A percentile compares a stretch with the other conserved stretches of the same genome.
Conservation (phyloP, 2,113 vertebrate genomes). For the Callorhinus ursinus region DNA sequence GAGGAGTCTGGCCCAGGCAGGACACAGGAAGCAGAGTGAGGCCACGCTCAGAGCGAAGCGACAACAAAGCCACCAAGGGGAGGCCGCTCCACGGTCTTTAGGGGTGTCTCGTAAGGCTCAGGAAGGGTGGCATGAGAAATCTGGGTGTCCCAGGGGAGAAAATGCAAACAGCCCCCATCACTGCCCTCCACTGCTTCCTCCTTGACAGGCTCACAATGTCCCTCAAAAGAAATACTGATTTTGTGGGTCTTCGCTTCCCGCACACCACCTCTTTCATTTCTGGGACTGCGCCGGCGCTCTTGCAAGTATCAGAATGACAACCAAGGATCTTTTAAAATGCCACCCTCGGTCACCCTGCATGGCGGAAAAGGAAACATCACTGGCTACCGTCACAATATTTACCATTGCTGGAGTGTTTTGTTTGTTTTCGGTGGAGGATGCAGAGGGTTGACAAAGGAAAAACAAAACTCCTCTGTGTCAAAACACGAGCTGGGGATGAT, state of each 20-base stretch:
- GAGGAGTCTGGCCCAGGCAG: neutral
- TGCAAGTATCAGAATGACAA: neutral
- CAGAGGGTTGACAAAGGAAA: constrained; percentile 56
- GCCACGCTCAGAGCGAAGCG: neutral
- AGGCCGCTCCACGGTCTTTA: neutral
- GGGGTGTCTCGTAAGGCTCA: neutral
- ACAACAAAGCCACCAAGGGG: neutral
- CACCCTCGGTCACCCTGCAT: neutral
- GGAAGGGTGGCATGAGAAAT: neutral
- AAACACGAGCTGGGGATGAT: constrained; percentile 41
- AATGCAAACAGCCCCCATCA: neutral
- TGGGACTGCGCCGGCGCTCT: neutral
- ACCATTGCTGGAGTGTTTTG: neutral
- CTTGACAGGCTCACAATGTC: neutral
- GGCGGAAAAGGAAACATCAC: neutral
- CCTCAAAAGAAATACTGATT: neutral
- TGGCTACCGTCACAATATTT: constrained; percentile 49
- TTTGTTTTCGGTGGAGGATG: constrained; percentile 48
- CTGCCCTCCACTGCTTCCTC: neutral
- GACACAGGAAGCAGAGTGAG: neutral
- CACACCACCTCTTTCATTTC: neutral
- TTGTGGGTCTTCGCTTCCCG: neutral
- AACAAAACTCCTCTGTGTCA: constrained; percentile 61
- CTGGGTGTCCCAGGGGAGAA: neutral
- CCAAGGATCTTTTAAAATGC: neutral